Evolutionary conservation across 2,797 vertebrate genomes (phyloP).

Genomic region (Muscicapa comitata): DNA sequence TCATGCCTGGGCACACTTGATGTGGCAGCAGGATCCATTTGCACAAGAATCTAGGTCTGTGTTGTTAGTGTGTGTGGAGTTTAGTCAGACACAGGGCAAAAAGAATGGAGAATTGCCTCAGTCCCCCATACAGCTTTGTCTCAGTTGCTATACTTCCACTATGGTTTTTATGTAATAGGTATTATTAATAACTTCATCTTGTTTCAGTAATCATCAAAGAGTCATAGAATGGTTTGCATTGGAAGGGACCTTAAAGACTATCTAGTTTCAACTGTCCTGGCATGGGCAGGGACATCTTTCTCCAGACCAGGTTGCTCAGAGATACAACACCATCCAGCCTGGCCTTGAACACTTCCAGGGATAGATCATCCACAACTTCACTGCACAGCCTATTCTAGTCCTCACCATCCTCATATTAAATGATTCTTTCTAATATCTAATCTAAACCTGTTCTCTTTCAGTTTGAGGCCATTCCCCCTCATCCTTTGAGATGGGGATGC

Average conservation of each 20-base stretch:
- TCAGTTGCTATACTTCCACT: accelerated
- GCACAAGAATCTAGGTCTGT: background rate
- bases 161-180: background rate
- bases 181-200: background rate
- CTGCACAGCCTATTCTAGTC: background rate
- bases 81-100: background rate
- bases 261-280: accelerated
- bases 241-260: background rate
- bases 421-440: background rate
- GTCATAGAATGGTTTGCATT: background rate
- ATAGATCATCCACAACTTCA: background rate
- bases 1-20: background rate
- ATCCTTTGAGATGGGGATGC: background rate
- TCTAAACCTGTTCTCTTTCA: background rate
- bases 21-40: background rate
- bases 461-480: background rate
- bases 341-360: background rate
- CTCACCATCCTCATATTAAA: background rate
- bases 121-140: accelerated
- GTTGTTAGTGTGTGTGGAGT: background rate
- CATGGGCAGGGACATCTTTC: background rate
- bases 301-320: background rate
- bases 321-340: background rate
- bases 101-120: background rate
- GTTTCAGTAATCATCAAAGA: background rate